These are phyloP conservation scores for Gibbula magus DNA, from an alignment of 2,888 invertebrate genomes.

Conservation along the genomic window DNA sequence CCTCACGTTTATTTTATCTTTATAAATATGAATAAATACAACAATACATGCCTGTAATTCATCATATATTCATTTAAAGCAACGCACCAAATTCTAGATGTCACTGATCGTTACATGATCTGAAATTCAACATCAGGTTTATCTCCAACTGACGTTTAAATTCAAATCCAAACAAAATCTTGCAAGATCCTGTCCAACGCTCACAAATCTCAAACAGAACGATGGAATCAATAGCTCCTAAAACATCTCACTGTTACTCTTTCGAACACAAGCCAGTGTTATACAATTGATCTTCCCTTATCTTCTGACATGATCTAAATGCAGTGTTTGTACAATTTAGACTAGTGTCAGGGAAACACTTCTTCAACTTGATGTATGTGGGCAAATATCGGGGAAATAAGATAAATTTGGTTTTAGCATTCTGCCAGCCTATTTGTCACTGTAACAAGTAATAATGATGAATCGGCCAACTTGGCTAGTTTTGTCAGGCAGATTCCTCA, in stretches of 20 bases:
- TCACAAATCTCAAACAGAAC: no score
- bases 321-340: constrained; percentile 2
- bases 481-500: not conserved
- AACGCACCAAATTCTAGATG: not conserved
- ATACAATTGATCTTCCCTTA: not conserved
- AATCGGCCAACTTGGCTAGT: not conserved
- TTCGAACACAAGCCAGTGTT: not conserved
- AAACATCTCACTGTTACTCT: no score
- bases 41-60: no score
- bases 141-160: no score
- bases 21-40: no score
- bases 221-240: not conserved
- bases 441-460: constrained; percentile 4
- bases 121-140: no score
- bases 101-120: not conserved
- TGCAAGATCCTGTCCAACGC: no score
- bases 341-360: constrained; percentile 2
- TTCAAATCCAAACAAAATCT: no score
- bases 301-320: not conserved
- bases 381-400: not conserved
- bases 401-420: constrained; percentile 16
- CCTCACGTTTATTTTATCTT: no score
- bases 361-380: not conserved
- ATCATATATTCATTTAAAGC: no score
- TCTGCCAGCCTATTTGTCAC: not conserved